These are phyloP conservation scores for Columba guinea DNA, from an alignment of 2,797 vertebrate genomes.

Conservation along the genomic window DNA sequence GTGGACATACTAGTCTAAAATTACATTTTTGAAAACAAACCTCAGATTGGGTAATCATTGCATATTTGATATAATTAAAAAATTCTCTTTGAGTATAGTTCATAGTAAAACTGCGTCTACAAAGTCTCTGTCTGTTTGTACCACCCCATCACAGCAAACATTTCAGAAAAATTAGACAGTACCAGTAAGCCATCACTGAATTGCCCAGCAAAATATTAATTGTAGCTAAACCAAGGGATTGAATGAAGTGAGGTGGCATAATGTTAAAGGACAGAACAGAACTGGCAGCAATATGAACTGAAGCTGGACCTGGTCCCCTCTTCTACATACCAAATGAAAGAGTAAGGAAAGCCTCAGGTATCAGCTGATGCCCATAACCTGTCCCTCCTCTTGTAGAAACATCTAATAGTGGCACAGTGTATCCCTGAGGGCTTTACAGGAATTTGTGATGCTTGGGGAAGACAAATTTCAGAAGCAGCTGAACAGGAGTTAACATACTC, in stretches of 20 bases:
- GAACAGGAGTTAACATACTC: background rate
- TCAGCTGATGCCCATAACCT: background rate
- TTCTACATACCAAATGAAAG: background rate
- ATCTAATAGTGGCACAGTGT: background rate
- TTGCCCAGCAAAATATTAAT: background rate
- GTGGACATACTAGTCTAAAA: background rate
- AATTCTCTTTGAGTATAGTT: background rate
- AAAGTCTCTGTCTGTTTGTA: background rate
- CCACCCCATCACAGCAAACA: background rate
- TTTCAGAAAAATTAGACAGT: background rate
- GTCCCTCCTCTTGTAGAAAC: background rate
- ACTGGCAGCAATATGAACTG: background rate
- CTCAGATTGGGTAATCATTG: background rate
- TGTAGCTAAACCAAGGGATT: background rate
- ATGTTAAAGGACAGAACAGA: background rate
- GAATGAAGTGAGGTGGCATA: background rate
- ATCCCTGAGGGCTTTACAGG: background rate
- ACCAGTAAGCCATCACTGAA: background rate
- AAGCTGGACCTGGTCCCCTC: background rate
- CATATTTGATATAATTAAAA: background rate
- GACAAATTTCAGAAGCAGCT: background rate
- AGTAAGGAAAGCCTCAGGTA: background rate
- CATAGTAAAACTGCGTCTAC: background rate
- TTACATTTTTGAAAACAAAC: constrained; percentile 12
- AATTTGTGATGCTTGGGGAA: background rate